These are phyloP conservation scores for Ceuthmochares aereus DNA, from an alignment of 2,113 vertebrate species.

Conservation along the genomic window DNA sequence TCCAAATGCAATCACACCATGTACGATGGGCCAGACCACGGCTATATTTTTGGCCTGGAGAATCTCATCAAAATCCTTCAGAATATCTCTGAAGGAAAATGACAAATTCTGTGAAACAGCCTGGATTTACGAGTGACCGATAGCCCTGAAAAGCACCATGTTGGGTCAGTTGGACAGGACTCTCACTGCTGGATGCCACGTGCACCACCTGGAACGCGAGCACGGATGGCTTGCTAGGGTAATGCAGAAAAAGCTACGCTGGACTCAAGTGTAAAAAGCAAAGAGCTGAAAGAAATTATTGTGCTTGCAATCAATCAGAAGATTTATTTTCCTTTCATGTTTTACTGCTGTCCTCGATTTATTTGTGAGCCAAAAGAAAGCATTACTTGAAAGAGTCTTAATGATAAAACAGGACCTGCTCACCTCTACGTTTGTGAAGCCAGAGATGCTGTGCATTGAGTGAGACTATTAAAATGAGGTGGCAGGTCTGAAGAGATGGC, in stretches of 20 bases:
- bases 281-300: background rate
- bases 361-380: slow-evolving; percentile 27
- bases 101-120: background rate
- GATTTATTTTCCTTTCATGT: slow-evolving; percentile 35
- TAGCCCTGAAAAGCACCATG: background rate
- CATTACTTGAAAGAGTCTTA: slow-evolving; percentile 49
- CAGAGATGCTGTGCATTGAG: background rate
- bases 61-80: slow-evolving; percentile 81
- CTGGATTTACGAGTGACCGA: background rate
- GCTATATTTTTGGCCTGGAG: slow-evolving; percentile 83
- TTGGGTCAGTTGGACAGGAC: background rate
- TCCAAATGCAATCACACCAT: slow-evolving; percentile 48
- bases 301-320: background rate
- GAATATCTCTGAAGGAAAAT: slow-evolving; percentile 67
- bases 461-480: background rate
- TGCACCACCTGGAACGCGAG: background rate
- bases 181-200: background rate
- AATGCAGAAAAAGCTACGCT: background rate
- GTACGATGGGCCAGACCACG: slow-evolving; percentile 76
- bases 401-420: background rate
- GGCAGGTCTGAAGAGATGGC: background rate
- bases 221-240: background rate
- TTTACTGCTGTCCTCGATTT: slow-evolving; percentile 10
- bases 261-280: background rate
- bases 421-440: background rate